Base-by-base conservation (phyloP, 2,888 invertebrate species). In the Lypha dubia region DNA sequence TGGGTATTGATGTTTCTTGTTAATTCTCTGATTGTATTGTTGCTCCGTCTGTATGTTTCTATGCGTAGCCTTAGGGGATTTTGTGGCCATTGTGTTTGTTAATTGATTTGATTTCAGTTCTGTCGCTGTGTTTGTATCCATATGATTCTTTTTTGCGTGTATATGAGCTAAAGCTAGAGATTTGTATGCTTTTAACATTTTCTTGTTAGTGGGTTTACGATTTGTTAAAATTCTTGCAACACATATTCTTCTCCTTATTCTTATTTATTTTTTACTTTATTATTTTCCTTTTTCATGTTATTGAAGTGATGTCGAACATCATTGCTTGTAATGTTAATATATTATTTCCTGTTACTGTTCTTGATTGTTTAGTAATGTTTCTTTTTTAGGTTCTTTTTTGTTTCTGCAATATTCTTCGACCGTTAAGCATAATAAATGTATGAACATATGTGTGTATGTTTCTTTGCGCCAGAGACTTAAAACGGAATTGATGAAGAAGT, bases 41-140 rank as follows among this genome's bases (percentile, higher is more conserved):
- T 62, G n/a, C 7, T n/a, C n/a, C 22, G 32, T 68, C 56, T 74
- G 58, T 70, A 44, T 73, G 44, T 73, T 56, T 74, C 62, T 77
- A 41, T 71, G 70, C 65, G 68, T 79, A 28, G 68, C 84, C 63
- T n/a, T 44, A 38, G 81, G 84, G 82, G 79, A 62, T 79, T 51
- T 74, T 77, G 77, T 77, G 84, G 84, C 35, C 77, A 82, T 84
- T 82, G 84, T 84, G 77, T 74, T 77, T 68, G 81, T 81, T 82
- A 84, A 84, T 84, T 81, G 81, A 84, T 84, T 84, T 82, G 77
- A 82, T 82, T 84, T 56, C 44, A 70, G 74, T 77, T 79, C n/a
- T 70, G 77, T 70, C 46, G 63, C 56, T 63, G 4, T 38, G 44
- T n/a, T 17, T 44, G 0, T 51, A 6, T 60, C 24, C 20, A 8